Evolutionary conservation across 1,140 invertebrate genomes (phyloP), one percentile per base, ranked within the genome.

Genomic region (Drosophila saltans): DNA sequence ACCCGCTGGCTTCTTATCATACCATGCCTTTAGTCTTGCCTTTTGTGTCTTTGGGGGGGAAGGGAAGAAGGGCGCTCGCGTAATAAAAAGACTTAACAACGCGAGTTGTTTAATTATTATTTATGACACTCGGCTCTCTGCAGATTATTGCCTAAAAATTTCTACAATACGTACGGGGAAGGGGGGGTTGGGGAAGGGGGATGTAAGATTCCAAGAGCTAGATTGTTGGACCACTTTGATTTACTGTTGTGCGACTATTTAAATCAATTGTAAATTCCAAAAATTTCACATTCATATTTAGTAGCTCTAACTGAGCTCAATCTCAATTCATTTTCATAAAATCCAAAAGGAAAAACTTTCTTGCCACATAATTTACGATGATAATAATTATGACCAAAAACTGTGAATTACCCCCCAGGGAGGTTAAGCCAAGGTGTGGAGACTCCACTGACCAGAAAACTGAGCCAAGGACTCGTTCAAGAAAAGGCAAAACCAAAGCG

Each of bases 41-140:
- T 78, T 81, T 84, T 89, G 80, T 84, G 85, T 85, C 81, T 52
- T 52, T 21, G 43, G 16, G 33, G 33, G 33, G 33, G 33, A 6
- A 7, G 33, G 3, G 33, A 1, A 7, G 43, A 1, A 21, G 43
- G 43, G 43, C 5, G 78, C 70, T 66, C 72, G 69, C 72, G 77
- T 91, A 90, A 90, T 90, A 90, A 90, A 90, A 88, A 91, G 80
- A 88, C 88, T 90, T 90, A 90, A 81, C 82, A 90, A 85, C 88
- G 88, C 88, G 88, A 88, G 84, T 88, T 88, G 84, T 88, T 90
- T 90, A 90, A 90, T 90, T 90, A 90, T 90, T 91, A 90, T 90
- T 90, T 90, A 90, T 90, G 88, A 79, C 84, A 89, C 57, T 75
- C 67, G 65, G 70, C 71, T 55, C 66, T 55, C 75, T 48, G 66